A percentile compares a stretch with the other conserved stretches of the same genome.
Evolutionary conservation across 2,113 vertebrate genomes (phyloP).

Genomic region (Otolemur garnettii): DNA sequence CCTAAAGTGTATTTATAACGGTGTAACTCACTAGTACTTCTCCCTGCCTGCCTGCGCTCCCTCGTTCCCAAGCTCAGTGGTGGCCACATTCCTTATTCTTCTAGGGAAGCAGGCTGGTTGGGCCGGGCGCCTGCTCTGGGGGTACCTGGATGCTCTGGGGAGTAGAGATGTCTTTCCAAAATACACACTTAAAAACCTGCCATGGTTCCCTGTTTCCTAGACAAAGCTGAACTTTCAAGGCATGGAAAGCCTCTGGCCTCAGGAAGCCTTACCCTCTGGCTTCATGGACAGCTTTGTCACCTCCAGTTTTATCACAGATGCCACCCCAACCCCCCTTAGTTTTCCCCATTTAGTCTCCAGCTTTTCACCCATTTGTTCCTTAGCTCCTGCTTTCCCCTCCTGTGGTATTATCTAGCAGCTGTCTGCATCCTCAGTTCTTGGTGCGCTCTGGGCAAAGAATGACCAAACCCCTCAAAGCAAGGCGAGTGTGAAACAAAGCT

Average conservation of each 20-base stretch:
- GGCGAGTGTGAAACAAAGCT: too few relatives aligned
- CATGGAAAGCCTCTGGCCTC: not conserved
- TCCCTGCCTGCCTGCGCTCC: not conserved
- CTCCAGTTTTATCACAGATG: not conserved
- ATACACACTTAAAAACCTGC: not conserved
- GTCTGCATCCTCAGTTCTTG: too few relatives aligned
- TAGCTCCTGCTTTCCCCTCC: not conserved
- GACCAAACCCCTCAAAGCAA: too few relatives aligned
- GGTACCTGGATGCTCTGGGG: not conserved
- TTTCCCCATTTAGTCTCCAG: not conserved
- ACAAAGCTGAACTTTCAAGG: not conserved
- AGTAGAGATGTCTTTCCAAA: not conserved
- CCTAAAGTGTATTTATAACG: slow-evolving; percentile 72
- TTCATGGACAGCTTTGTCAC: not conserved
- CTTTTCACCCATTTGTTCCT: not conserved
- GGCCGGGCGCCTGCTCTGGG: not conserved
- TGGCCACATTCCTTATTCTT: not conserved
- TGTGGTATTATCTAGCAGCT: too few relatives aligned
- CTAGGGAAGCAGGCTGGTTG: not conserved
- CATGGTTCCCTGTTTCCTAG: not conserved
- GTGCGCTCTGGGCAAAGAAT: too few relatives aligned
- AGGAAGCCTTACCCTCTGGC: not conserved
- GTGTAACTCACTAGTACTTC: slow-evolving; percentile 58
- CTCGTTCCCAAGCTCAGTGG: not conserved
- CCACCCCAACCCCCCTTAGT: accelerated